Evolutionary conservation across 2,797 vertebrate genomes (phyloP).

Genomic region (Corythornis leucogaster): DNA sequence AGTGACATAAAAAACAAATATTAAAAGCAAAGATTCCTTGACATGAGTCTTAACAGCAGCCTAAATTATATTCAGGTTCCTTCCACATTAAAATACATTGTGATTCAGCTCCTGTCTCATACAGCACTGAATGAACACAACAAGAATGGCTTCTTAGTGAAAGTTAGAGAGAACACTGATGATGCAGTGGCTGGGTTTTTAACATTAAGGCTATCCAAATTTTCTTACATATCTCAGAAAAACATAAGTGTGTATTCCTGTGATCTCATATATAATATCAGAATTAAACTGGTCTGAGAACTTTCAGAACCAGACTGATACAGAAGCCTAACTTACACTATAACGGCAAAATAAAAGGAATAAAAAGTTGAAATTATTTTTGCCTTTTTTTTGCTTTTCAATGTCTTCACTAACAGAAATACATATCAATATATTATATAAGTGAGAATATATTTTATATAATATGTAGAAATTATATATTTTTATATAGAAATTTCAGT

Average conservation of each 20-base stretch:
- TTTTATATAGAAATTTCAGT: background rate
- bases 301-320: background rate
- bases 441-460: background rate
- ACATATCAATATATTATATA: background rate
- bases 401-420: background rate
- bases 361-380: background rate
- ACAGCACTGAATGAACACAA: background rate
- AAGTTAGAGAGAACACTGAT: background rate
- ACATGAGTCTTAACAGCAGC: background rate
- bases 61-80: background rate
- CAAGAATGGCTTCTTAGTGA: background rate
- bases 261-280: background rate
- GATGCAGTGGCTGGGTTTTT: background rate
- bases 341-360: background rate
- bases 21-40: constrained; percentile 4
- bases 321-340: background rate
- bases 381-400: background rate
- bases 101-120: background rate
- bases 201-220: background rate
- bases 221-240: background rate
- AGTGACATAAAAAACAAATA: constrained; percentile 13
- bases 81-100: background rate
- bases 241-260: background rate
- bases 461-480: background rate
- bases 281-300: background rate